Conservation (phyloP, 2,797 vertebrate species). For the Cynodonichthys magdalenae region DNA sequence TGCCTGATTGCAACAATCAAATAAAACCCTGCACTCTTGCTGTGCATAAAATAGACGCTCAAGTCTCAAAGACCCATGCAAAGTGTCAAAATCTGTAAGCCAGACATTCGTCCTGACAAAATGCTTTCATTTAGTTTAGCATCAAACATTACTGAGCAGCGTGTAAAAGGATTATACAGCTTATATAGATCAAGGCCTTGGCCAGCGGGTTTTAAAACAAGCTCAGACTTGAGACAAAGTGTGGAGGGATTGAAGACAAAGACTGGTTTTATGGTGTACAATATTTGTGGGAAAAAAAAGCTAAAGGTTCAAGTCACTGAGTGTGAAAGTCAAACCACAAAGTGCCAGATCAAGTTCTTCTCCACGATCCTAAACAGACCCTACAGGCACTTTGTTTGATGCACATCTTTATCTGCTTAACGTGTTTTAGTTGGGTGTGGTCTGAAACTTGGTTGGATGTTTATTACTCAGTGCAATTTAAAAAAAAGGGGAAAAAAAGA, state of each 20-base stretch:
- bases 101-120: too few relatives aligned
- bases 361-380: background rate
- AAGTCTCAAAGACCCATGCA: background rate
- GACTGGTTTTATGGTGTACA: background rate
- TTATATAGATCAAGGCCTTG: background rate
- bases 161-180: constrained; percentile 14
- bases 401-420: background rate
- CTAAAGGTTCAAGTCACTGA: too few relatives aligned
- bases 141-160: constrained; percentile 27
- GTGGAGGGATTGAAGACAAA: background rate
- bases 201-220: constrained; percentile 13
- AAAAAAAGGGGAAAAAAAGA: background rate
- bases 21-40: too few relatives aligned
- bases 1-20: too few relatives aligned
- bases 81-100: background rate
- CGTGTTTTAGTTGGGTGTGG: background rate
- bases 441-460: constrained; percentile 2
- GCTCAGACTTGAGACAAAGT: constrained; percentile 25
- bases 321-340: background rate
- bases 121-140: background rate
- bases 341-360: background rate
- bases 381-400: background rate
- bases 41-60: background rate
- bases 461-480: background rate
- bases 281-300: background rate